Percentiles rank a stretch among this genome's conserved stretches.
Evolutionary conservation across 1,140 invertebrate genomes (phyloP).

Genomic region (Diorhabda elongata): DNA sequence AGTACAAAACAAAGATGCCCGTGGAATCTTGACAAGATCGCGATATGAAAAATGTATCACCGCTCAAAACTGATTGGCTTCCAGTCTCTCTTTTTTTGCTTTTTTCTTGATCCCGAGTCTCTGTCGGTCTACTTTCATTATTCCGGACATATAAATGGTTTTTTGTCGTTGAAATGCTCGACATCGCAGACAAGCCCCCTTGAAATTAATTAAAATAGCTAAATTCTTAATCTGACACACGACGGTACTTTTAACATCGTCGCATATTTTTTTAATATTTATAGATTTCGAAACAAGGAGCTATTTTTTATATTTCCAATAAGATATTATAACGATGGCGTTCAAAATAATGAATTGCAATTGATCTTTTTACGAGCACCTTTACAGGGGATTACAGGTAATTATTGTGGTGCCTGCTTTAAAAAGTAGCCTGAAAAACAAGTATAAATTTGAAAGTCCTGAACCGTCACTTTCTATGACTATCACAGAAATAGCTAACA

Average conservation of each 20-base stretch:
- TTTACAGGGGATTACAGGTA: too few species aligned
- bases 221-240: constrained; percentile 19
- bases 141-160: constrained; percentile 28
- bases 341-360: too few species aligned
- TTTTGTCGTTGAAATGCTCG: constrained; percentile 28
- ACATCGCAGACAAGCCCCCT: constrained; percentile 23
- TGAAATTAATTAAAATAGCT: constrained; percentile 32
- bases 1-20: constrained; percentile 25
- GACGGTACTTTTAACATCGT: neutral
- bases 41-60: constrained; percentile 35
- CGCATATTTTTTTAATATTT: neutral
- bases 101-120: neutral
- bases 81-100: constrained; percentile 20
- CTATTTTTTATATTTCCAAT: too few species aligned
- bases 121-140: constrained; percentile 29
- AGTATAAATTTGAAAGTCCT: too few species aligned
- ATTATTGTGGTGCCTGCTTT: too few species aligned
- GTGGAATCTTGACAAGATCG: constrained; percentile 30
- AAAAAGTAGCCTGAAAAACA: too few species aligned
- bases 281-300: neutral
- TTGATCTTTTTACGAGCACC: too few species aligned
- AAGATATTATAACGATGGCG: too few species aligned
- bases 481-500: too few species aligned
- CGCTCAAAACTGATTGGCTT: constrained; percentile 31
- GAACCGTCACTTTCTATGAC: too few species aligned